Percentiles rank a stretch among this genome's conserved stretches.
phyloP scores from a whole-genome alignment of 1,140 invertebrate species.

The Rhysida immarginata region DNA sequence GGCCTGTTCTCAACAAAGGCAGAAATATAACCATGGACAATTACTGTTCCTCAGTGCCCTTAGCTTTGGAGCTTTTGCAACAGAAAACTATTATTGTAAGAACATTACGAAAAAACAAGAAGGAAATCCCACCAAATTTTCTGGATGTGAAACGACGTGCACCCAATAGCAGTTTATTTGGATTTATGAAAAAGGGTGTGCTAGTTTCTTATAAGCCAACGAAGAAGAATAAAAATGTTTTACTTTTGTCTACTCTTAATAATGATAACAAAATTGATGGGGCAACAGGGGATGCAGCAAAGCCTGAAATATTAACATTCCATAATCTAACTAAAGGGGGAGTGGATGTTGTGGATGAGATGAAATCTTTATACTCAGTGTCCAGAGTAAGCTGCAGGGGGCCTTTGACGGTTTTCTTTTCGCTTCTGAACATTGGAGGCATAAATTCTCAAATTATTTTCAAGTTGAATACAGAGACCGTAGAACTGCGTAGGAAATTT shows the following conservation, averaged over 20 bases:
- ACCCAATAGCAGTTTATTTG: conserved; percentile 1
- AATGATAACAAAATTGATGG: conserved; percentile 14
- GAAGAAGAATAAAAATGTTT: conserved; percentile 15
- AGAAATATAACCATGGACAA: conserved; percentile 30
- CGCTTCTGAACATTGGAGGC: conserved; percentile 14
- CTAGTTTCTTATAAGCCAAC: background rate
- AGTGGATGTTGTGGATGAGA: conserved; percentile 19
- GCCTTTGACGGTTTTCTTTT: conserved; percentile 16
- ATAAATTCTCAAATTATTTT: conserved; percentile 1
- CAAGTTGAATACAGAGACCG: background rate
- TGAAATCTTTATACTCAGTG: conserved; percentile 14
- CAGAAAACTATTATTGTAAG: conserved; percentile 25
- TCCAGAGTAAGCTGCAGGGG: conserved; percentile 7
- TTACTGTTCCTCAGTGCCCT: conserved; percentile 27
- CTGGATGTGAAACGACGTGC: background rate
- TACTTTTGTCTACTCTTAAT: conserved; percentile 18
- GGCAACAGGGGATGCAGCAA: conserved; percentile 16
- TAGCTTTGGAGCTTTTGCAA: conserved; percentile 18
- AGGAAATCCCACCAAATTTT: conserved; percentile 22
- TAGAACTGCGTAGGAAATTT: background rate
- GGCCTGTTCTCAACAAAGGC: conserved; percentile 22
- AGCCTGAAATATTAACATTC: conserved; percentile 14
- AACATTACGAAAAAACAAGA: conserved; percentile 26
- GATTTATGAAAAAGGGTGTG: conserved; percentile 4
- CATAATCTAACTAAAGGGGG: conserved; percentile 22